Base-by-base conservation (phyloP, 2,888 invertebrate species). In the Cabera pusaria region DNA sequence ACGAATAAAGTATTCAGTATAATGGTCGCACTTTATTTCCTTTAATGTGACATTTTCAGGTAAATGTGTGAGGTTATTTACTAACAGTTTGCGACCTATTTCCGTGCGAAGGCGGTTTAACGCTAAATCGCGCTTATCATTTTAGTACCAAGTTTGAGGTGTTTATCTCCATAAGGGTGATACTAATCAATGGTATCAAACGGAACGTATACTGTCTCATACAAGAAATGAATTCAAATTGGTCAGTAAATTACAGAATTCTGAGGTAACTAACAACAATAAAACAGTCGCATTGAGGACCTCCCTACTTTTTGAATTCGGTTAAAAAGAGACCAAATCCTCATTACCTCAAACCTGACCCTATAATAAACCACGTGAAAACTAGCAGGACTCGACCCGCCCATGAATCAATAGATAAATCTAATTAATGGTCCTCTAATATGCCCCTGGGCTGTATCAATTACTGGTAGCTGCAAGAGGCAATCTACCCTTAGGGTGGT, bases 361-460 rank as follows among this genome's bases (percentile, higher is more conserved):
- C 18, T 8, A 17, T 21, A 21, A 23, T 14, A 31, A 34, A 17
- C 18, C 18, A 28, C 37, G 12, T 39, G 33, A 21, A 37, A 46
- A 49, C 33, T 38, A 19, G 29, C 33, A 41, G 44, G 38, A 47
- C 20, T 17, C 40, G 25, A 35, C 33, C 19, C 22, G 17, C 33
- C 36, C 40, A 52, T 52, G 36, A 43, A 49, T 52, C 47, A 47
- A 43, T 44, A 52, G 52, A 52, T 52, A 52, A 49, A 49, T 54
- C 51, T 50, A 50, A 53, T 53, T 53, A 50, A 50, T 50, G 49
- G 44, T 40, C 54, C 46, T 49, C 49, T 64, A 69, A 68, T 71
- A 75, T 72, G 66, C 80, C 75, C 74, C 34, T 46, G 67, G 76
- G 81, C 71, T 65, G 72, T 76, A 84, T 82, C 76, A 78, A 81